Evolutionary conservation across 2,888 invertebrate genomes (phyloP).

Genomic region (Melieria picta): DNA sequence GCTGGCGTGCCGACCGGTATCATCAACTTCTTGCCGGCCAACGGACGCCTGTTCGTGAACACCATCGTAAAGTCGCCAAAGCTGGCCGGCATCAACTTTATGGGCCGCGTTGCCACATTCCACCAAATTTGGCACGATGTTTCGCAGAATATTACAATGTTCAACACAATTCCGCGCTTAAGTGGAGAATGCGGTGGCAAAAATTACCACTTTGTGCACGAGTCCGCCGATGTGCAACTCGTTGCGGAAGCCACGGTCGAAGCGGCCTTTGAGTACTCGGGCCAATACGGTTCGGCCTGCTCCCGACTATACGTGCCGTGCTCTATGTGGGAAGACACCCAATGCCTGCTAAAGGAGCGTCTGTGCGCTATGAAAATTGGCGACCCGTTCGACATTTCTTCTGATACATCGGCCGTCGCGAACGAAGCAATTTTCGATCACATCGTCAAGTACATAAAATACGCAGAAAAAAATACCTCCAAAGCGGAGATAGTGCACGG

Average conservation of each 20-base stretch:
- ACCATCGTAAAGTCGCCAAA: constrained; percentile 81
- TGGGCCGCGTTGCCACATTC: constrained; percentile 94
- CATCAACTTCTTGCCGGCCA: constrained; percentile 94
- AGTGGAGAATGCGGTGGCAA: constrained; percentile 98
- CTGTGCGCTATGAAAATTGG: constrained; percentile 37
- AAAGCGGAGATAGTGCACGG: constrained; percentile 59
- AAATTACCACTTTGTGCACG: constrained; percentile 95
- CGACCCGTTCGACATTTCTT: constrained; percentile 38
- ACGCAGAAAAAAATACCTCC: constrained; percentile 25
- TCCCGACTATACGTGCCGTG: constrained; percentile 92
- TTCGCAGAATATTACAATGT: constrained; percentile 81
- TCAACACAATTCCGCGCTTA: constrained; percentile 87
- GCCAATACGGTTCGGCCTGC: constrained; percentile 97
- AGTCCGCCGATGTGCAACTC: constrained; percentile 82
- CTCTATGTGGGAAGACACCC: constrained; percentile 73
- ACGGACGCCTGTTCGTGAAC: constrained; percentile 92
- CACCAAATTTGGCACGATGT: constrained; percentile 89
- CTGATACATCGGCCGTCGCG: constrained; percentile 40
- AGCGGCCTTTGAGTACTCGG: constrained; percentile 92
- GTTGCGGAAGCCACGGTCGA: constrained; percentile 86
- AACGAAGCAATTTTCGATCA: constrained; percentile 33
- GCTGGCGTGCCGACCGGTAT: constrained; percentile 94
- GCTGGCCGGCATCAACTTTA: constrained; percentile 93
- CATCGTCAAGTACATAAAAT: constrained; percentile 29
- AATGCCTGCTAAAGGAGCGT: constrained; percentile 7